Percentiles rank a stretch among this genome's conserved stretches.
These are phyloP conservation scores for Homarus gammarus DNA, from an alignment of 2,888 invertebrate species.

Conservation along the genomic window DNA sequence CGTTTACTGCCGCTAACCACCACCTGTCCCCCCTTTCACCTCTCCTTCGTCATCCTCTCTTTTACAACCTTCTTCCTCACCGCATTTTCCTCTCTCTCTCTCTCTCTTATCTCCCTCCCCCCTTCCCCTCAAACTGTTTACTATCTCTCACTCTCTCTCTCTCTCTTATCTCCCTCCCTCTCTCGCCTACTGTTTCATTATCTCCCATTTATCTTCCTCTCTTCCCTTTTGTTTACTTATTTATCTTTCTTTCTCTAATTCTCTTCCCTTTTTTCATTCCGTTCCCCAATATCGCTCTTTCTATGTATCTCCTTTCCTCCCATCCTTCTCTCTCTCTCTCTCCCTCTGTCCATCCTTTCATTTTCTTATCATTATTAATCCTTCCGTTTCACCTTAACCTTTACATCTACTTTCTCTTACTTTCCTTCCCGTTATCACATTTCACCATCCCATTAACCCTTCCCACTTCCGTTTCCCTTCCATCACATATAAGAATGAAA, in stretches of 20 bases:
- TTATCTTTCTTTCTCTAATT: too few relatives aligned
- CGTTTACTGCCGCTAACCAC: too few relatives aligned
- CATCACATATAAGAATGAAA: too few relatives aligned
- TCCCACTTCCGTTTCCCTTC: too few relatives aligned
- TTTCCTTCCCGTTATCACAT: too few relatives aligned
- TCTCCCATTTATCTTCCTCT: neutral
- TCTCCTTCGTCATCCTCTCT: neutral
- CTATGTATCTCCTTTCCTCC: neutral
- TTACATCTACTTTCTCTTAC: too few relatives aligned
- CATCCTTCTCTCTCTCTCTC: neutral
- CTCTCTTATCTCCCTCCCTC: neutral
- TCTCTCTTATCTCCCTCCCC: neutral
- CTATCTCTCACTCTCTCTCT: neutral
- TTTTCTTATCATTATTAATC: too few relatives aligned
- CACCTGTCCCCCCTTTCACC: neutral
- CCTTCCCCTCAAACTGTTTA: neutral
- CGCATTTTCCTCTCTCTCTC: neutral
- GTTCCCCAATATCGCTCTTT: neutral
- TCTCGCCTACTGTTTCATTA: neutral
- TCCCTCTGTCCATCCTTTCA: neutral
- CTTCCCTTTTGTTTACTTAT: neutral
- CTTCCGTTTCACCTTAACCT: too few relatives aligned
- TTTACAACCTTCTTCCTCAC: neutral
- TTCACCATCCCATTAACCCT: too few relatives aligned
- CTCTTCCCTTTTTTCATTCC: too few relatives aligned